Percentiles rank a stretch among this genome's conserved stretches.
Conservation (phyloP, 2,113 vertebrate genomes). For the Pycnonotus jocosus region DNA sequence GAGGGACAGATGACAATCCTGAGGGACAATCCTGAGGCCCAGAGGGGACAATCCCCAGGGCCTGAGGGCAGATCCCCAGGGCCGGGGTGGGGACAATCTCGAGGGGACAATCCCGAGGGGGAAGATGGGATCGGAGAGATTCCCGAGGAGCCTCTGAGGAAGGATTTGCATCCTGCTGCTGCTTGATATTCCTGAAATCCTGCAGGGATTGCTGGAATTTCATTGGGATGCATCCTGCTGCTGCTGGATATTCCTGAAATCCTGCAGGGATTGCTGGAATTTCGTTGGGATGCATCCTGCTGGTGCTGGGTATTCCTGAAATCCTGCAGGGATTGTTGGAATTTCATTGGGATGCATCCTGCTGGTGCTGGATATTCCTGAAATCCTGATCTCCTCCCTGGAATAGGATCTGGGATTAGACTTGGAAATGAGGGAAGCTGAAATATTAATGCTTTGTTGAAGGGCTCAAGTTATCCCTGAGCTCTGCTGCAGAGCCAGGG, state of each 20-base stretch:
- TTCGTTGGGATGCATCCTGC: not conserved
- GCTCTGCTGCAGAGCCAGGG: not conserved
- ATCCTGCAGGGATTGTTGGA: not conserved
- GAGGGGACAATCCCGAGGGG: no score
- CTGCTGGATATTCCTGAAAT: no score
- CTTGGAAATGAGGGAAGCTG: not conserved
- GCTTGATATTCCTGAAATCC: no score
- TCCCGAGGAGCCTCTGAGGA: not conserved
- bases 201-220: no score
- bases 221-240: no score
- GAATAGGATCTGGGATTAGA: not conserved
- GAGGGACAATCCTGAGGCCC: no score
- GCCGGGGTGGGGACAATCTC: no score
- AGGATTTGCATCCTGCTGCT: not conserved
- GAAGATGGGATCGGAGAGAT: not conserved
- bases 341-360: not conserved
- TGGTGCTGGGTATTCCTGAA: not conserved
- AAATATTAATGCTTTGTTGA: slow-evolving; percentile 4
- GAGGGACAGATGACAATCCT: no score
- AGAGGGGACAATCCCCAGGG: no score
- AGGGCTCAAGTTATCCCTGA: not conserved
- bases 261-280: no score
- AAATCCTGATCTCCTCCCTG: not conserved
- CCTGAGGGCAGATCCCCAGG: no score
- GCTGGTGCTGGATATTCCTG: no score